phyloP scores from a whole-genome alignment of 2,113 vertebrate species.

The Notiomystis cincta region DNA sequence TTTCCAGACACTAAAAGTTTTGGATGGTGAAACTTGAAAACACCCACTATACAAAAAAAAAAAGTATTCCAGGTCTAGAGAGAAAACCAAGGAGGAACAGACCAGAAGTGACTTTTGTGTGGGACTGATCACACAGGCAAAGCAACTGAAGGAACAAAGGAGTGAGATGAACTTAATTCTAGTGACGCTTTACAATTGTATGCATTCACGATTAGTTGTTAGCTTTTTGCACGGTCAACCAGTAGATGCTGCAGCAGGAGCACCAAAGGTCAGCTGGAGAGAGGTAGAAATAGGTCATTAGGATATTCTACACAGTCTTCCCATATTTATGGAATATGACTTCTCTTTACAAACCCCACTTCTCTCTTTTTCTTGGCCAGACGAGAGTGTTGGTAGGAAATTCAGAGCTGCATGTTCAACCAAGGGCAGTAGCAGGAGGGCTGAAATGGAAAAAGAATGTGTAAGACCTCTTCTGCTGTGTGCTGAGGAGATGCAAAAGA shows the following conservation, averaged over 20 bases:
- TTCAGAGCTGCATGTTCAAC: not conserved
- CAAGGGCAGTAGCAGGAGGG: not conserved
- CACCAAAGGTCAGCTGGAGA: not conserved
- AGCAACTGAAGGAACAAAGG: not conserved
- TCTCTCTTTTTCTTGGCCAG: not conserved
- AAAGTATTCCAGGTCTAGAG: not conserved
- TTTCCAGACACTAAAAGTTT: not conserved
- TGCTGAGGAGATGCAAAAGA: not conserved
- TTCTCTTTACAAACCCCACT: not conserved
- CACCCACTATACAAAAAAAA: not conserved
- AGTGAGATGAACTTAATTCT: not conserved
- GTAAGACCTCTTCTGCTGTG: not conserved
- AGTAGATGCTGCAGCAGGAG: not conserved
- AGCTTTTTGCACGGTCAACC: not conserved
- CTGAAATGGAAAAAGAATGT: not conserved
- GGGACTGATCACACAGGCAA: not conserved
- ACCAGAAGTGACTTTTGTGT: not conserved
- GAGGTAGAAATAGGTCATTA: not conserved
- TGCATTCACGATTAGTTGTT: fast-evolving
- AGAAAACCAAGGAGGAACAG: not conserved
- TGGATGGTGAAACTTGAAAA: not conserved
- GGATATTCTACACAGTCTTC: not conserved
- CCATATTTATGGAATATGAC: fast-evolving
- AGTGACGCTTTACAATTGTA: not conserved
- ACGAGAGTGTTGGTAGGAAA: not conserved